A percentile compares a stretch with the other conserved stretches of the same genome.
Conservation (phyloP, 2,797 vertebrate genomes). For the Myripristis jacobus region DNA sequence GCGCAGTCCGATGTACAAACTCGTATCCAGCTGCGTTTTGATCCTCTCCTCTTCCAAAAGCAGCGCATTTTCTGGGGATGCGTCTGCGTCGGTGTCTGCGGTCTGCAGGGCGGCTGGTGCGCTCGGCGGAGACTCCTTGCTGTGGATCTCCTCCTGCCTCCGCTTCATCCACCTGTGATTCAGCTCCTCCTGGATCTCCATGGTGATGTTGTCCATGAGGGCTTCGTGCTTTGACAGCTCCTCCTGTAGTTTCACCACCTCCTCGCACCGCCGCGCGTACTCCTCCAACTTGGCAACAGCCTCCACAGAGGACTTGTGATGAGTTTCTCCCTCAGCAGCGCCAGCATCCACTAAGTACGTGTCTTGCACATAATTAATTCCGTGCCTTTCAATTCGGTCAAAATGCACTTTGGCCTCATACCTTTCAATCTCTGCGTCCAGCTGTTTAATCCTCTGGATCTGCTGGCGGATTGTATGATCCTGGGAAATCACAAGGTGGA, state of each 20-base stretch:
- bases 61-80: conserved; percentile 69
- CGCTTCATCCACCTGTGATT: conserved; percentile 93
- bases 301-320: conserved; percentile 46
- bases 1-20: conserved; percentile 92
- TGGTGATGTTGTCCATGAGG: conserved; percentile 85
- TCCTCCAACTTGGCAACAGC: conserved; percentile 80
- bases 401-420: conserved; percentile 90
- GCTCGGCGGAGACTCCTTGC: conserved; percentile 64
- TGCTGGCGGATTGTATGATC: conserved; percentile 97
- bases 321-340: conserved; percentile 34
- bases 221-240: conserved; percentile 88
- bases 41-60: conserved; percentile 88
- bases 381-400: conserved; percentile 90
- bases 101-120: conserved; percentile 9
- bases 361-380: conserved; percentile 95
- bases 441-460: conserved; percentile 89
- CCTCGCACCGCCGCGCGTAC: conserved; percentile 85
- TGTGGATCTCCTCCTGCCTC: conserved; percentile 84
- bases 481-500: conserved; percentile 94
- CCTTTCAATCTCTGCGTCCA: conserved; percentile 92
- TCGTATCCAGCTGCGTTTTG: conserved; percentile 91
- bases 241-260: conserved; percentile 87
- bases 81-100: conserved; percentile 43
- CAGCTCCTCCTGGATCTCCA: conserved; percentile 91
- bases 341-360: conserved; percentile 86